These are phyloP conservation scores for Smithornis capensis DNA, from an alignment of 2,113 vertebrate genomes.

Conservation along the genomic window DNA sequence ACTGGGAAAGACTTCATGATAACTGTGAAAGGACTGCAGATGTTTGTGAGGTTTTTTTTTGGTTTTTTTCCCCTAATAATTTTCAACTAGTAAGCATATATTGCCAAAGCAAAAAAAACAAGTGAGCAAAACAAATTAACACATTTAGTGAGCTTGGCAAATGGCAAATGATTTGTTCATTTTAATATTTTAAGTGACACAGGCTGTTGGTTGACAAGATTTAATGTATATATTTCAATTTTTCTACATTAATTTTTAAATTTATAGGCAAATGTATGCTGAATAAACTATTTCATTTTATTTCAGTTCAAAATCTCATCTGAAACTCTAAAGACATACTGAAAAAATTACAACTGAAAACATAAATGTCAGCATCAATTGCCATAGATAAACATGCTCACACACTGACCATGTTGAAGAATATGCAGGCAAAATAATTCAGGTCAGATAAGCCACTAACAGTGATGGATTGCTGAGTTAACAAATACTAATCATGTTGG, in stretches of 20 bases:
- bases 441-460: background rate
- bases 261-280: background rate
- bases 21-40: background rate
- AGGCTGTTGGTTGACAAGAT: background rate
- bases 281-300: background rate
- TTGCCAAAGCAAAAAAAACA: slow-evolving; percentile 29
- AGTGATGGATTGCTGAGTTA: background rate
- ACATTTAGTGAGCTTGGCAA: background rate
- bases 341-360: background rate
- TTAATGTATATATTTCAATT: background rate
- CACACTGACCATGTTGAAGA: background rate
- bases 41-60: background rate
- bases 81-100: background rate
- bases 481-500: background rate
- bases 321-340: background rate
- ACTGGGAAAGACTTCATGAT: background rate
- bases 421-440: background rate
- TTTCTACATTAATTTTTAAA: background rate
- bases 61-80: background rate
- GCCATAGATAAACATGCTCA: background rate
- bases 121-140: slow-evolving; percentile 45
- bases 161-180: background rate
- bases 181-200: background rate
- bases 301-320: background rate
- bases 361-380: background rate